Evolutionary conservation across 30 jellyfish, hydroid and myxozoan species (phyloP).

Genomic region (Pseudorhiza aurosa): DNA sequence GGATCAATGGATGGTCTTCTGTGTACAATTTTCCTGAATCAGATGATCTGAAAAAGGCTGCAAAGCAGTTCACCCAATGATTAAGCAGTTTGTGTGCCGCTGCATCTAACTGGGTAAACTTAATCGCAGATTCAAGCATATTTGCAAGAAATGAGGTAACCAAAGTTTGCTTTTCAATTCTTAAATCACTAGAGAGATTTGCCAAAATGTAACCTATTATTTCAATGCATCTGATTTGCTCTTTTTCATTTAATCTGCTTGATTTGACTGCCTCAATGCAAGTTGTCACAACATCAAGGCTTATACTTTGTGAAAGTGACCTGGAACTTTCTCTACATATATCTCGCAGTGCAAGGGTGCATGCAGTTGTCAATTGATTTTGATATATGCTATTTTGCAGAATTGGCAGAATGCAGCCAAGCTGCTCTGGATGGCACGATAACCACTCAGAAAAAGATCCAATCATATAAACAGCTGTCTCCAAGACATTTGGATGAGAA

Average conservation of each 20-base stretch:
- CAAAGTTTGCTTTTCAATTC: constrained; percentile 46
- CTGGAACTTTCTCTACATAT: constrained; percentile 84
- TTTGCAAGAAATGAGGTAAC: constrained; percentile 51
- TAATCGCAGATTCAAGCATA: constrained; percentile 36
- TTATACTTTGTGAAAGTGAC: constrained; percentile 29
- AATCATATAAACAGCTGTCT: constrained; percentile 71
- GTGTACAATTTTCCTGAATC: constrained; percentile 46
- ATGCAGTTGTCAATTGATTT: constrained; percentile 58
- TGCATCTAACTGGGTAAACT: constrained; percentile 43
- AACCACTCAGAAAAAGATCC: constrained; percentile 94
- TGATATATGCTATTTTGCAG: constrained; percentile 66
- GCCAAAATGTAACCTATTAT: constrained; percentile 79
- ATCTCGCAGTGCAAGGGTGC: constrained; percentile 78
- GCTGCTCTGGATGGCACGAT: constrained; percentile 67
- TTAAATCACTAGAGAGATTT: constrained; percentile 24
- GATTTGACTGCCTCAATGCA: constrained; percentile 58
- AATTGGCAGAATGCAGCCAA: constrained; percentile 61
- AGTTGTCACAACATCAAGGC: constrained; percentile 46
- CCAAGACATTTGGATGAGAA: constrained; percentile 78
- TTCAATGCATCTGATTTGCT: constrained; percentile 69
- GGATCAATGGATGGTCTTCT: constrained; percentile 61
- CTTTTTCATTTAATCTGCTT: constrained; percentile 15
- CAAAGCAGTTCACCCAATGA: constrained; percentile 64
- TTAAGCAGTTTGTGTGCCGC: constrained; percentile 44
- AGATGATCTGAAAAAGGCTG: constrained; percentile 74